Percentiles rank a stretch among this genome's conserved stretches.
phyloP scores from a whole-genome alignment of 2,113 vertebrate genomes.

The Pteropus alecto region DNA sequence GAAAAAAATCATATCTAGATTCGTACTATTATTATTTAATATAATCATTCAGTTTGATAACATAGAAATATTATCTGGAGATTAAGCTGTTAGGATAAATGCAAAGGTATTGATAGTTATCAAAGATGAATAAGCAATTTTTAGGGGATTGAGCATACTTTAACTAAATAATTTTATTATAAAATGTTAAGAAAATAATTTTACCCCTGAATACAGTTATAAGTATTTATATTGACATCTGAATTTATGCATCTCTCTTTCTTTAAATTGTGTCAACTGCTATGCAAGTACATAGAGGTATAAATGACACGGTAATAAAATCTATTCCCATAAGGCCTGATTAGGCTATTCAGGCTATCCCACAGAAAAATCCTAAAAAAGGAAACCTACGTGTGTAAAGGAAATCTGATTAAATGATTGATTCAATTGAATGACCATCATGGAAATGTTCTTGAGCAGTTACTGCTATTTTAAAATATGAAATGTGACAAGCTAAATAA shows the following conservation, averaged over 20 bases:
- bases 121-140: not conserved
- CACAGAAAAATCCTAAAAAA: not conserved
- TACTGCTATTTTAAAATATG: not conserved
- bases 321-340: not conserved
- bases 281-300: not conserved
- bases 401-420: not conserved
- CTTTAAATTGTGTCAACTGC: not conserved
- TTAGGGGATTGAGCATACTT: not conserved
- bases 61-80: not conserved
- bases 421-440: not conserved
- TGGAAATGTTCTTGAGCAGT: not conserved
- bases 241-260: not conserved
- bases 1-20: not conserved
- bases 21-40: not conserved
- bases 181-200: not conserved
- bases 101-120: not conserved
- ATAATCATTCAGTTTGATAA: not conserved
- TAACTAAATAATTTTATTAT: not conserved
- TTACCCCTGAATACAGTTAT: not conserved
- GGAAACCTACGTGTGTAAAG: not conserved
- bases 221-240: not conserved
- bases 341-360: not conserved
- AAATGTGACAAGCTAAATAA: not conserved
- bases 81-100: not conserved
- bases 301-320: not conserved